Base-by-base conservation (phyloP, 2,888 invertebrate species). In the Torymus tubicola region DNA sequence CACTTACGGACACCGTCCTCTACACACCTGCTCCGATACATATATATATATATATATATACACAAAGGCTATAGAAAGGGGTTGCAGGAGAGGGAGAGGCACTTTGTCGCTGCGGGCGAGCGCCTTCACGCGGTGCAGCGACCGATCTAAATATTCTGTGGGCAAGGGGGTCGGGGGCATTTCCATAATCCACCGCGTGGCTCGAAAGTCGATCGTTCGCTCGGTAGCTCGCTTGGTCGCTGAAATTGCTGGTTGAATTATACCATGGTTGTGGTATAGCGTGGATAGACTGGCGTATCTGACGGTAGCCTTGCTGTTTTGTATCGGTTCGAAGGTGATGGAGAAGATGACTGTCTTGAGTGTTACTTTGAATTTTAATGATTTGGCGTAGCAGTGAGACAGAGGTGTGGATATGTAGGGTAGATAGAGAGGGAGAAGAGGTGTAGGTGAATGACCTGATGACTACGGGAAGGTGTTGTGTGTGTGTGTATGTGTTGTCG, bases 141-240 rank as follows among this genome's bases (percentile, higher is more conserved):
- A 50, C 57, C 73, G 73, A 69, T 73, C 64, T 73, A 74, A 79
- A 79, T 70, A 74, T 79, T 79, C 31, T 57, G 53, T 12, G 70
- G 24, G 18, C 50, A 24, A 52, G 4, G 11, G 63, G 63, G 42
- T 18, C 61, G 42, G 10, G 18, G 52, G 11, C 57, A 79, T 79
- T 79, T 69, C 73, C 79, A 79, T 79, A 79, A 74, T 79, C 69
- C 57, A 16, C 16, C 13, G 57, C 3, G 18, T 1, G 18, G 63
- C 68, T 21, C 53, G 24, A 77, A 77, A 77, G 70, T 77, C 70
- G 70, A 77, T 71, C 64, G 70, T 42, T 50, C 42, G 42, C 42
- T 42, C 64, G 70, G 18, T 50, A 5, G 42, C 42, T 42, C 42
- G 65, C n/a, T 50, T 52, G 50, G 18, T 42, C 24, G 21, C 61